Percentiles rank a stretch among this genome's conserved stretches.
Conservation (phyloP, 2,113 vertebrate species). For the Verasper variegatus region DNA sequence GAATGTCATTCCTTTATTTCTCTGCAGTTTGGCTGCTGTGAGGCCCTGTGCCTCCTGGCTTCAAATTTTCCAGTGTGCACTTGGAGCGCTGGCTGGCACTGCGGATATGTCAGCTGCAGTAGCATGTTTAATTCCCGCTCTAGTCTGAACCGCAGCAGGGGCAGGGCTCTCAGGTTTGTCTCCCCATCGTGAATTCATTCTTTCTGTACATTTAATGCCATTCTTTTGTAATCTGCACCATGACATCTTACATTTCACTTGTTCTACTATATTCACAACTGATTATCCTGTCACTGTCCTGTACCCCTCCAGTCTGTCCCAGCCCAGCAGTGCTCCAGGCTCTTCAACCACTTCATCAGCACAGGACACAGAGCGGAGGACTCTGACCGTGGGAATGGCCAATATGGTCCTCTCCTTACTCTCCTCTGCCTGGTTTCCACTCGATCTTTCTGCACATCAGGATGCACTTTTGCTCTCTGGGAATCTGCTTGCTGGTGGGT, state of each 20-base stretch:
- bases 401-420: conserved; percentile 92
- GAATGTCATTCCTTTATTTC: not conserved
- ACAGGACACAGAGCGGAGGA: conserved; percentile 83
- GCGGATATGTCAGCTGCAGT: conserved; percentile 86
- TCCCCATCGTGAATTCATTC: not conserved
- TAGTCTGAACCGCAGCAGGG: conserved; percentile 63
- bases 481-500: conserved; percentile 92
- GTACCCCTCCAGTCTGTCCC: conserved; percentile 82
- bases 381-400: conserved; percentile 89
- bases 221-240: not conserved
- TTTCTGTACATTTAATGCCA: not conserved
- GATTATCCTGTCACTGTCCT: not conserved
- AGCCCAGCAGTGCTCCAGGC: conserved; percentile 72
- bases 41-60: conserved; percentile 92
- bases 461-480: conserved; percentile 92
- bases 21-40: conserved; percentile 95
- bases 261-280: not conserved
- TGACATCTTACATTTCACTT: not conserved
- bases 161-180: conserved; percentile 62
- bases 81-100: conserved; percentile 96
- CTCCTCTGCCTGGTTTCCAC: conserved; percentile 94
- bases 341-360: conserved; percentile 47
- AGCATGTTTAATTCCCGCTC: conserved; percentile 55
- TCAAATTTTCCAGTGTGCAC: conserved; percentile 88
- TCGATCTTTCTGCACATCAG: conserved; percentile 96